phyloP scores from a whole-genome alignment of 1,140 invertebrate species.

The Vanessa atalanta region DNA sequence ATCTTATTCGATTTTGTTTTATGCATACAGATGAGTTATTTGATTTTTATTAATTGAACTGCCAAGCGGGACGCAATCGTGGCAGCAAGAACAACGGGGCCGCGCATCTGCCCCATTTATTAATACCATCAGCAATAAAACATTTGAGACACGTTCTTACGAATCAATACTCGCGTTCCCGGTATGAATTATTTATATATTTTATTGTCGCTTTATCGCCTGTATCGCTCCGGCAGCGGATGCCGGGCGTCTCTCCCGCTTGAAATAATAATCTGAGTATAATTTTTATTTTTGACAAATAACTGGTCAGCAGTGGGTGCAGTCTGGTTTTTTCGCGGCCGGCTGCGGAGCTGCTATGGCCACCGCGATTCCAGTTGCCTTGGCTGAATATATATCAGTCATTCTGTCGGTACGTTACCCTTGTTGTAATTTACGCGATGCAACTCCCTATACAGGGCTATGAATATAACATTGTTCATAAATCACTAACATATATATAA shows the following conservation, averaged over 20 bases:
- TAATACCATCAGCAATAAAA: conserved; percentile 73
- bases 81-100: conserved; percentile 57
- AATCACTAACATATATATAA: no score
- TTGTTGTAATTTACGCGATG: conserved; percentile 29
- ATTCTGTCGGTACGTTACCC: conserved; percentile 19
- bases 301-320: conserved; percentile 56
- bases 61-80: conserved; percentile 55
- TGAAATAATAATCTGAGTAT: conserved; percentile 76
- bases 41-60: conserved; percentile 77
- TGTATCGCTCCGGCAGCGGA: conserved; percentile 62
- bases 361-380: conserved; percentile 13
- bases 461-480: not conserved
- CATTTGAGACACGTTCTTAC: conserved; percentile 78
- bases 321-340: conserved; percentile 55
- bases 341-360: conserved; percentile 32
- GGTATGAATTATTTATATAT: conserved; percentile 78
- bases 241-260: conserved; percentile 52
- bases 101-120: conserved; percentile 74
- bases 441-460: not conserved
- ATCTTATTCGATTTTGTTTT: conserved; percentile 32
- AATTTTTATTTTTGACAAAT: conserved; percentile 79
- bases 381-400: conserved; percentile 38
- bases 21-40: conserved; percentile 48
- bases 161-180: conserved; percentile 69
- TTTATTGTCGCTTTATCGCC: conserved; percentile 77